A percentile compares a stretch with the other conserved stretches of the same genome.
Conservation (phyloP, 2,888 invertebrate species). For the Andrena praecox region DNA sequence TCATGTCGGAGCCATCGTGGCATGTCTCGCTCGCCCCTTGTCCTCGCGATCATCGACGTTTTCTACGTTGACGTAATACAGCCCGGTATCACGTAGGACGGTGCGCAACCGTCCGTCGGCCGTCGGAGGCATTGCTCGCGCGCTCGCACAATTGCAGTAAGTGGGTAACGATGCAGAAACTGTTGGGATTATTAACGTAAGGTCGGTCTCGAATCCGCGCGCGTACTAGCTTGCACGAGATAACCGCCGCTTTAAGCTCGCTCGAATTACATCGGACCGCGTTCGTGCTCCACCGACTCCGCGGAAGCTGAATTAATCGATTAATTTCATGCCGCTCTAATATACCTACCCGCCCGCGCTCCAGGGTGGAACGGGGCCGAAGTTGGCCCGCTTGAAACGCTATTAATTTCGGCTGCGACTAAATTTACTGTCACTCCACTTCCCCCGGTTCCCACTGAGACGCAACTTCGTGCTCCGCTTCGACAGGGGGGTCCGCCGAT, state of each 20-base stretch:
- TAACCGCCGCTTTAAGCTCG: slow-evolving; percentile 53
- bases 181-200: slow-evolving; percentile 65
- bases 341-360: slow-evolving; percentile 5
- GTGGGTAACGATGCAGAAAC: slow-evolving; percentile 66
- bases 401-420: slow-evolving; percentile 12
- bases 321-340: slow-evolving; percentile 57
- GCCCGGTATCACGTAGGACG: slow-evolving; percentile 53
- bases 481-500: not conserved
- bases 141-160: slow-evolving; percentile 53
- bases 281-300: slow-evolving; percentile 49
- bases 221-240: slow-evolving; percentile 36
- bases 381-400: slow-evolving; percentile 9
- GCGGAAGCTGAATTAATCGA: slow-evolving; percentile 64
- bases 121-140: slow-evolving; percentile 19
- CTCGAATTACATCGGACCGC: slow-evolving; percentile 56
- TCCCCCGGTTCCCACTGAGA: not conserved
- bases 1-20: not conserved
- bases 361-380: not conserved
- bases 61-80: slow-evolving; percentile 61
- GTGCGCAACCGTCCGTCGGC: slow-evolving; percentile 45
- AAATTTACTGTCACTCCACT: not conserved
- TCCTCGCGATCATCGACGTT: slow-evolving; percentile 49
- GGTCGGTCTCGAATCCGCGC: slow-evolving; percentile 53
- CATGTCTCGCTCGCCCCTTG: not conserved
- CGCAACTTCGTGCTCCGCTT: not conserved